These are phyloP conservation scores for Brachyopa scutellaris DNA, from an alignment of 2,888 invertebrate species.

Conservation along the genomic window DNA sequence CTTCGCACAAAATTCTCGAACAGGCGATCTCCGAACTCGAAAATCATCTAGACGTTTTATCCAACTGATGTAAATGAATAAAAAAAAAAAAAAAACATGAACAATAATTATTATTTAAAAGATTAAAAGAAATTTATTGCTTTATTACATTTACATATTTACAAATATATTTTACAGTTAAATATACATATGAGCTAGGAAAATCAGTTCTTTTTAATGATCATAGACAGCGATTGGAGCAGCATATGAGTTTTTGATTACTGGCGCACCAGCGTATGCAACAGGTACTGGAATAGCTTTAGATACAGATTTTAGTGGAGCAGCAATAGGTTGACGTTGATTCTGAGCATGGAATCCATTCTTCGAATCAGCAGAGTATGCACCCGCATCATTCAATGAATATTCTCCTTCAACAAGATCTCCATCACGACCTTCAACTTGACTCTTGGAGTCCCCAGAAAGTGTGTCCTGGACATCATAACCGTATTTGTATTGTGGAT, in stretches of 20 bases:
- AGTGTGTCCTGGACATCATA: slow-evolving; percentile 79
- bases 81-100: too few relatives aligned
- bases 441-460: slow-evolving; percentile 80
- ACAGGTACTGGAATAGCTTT: slow-evolving; percentile 63
- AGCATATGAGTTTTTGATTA: slow-evolving; percentile 53
- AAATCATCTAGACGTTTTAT: too few relatives aligned
- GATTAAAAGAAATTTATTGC: too few relatives aligned
- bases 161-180: too few relatives aligned
- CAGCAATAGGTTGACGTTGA: slow-evolving; percentile 58
- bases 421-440: slow-evolving; percentile 79
- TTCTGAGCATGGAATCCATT: slow-evolving; percentile 76
- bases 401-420: slow-evolving; percentile 80
- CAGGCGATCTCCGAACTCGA: too few relatives aligned
- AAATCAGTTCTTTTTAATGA: too few relatives aligned
- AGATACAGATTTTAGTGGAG: slow-evolving; percentile 32
- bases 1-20: too few relatives aligned
- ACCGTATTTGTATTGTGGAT: slow-evolving; percentile 79
- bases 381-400: slow-evolving; percentile 79
- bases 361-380: slow-evolving; percentile 75
- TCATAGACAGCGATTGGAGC: neutral
- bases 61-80: too few relatives aligned
- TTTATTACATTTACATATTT: too few relatives aligned
- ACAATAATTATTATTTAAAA: too few relatives aligned
- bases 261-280: slow-evolving; percentile 72
- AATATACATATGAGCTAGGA: too few relatives aligned